Evolutionary conservation across 2,113 vertebrate species (phyloP).

Genomic region (Nothocercus nigrocapillus): DNA sequence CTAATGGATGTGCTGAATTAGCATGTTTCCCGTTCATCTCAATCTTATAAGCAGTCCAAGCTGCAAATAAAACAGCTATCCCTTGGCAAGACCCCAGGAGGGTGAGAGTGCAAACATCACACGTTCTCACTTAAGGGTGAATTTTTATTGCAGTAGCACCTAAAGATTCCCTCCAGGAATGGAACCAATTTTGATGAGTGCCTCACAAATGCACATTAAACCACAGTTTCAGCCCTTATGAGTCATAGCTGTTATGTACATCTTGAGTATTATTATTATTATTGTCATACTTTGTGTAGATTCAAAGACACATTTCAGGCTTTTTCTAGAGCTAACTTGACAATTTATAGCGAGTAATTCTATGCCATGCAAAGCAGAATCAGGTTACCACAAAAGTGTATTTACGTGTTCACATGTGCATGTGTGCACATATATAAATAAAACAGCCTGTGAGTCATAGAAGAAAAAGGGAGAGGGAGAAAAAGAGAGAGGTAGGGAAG

Average conservation of each 20-base stretch:
- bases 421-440: neutral
- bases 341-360: neutral
- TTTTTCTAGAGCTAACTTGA: neutral
- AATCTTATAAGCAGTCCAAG: neutral
- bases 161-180: neutral
- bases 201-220: neutral
- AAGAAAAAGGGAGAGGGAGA: neutral
- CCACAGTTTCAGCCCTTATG: neutral
- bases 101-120: neutral
- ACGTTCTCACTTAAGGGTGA: neutral
- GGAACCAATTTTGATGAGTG: neutral
- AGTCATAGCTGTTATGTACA: neutral
- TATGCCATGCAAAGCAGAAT: neutral
- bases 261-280: neutral
- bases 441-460: neutral
- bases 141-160: neutral
- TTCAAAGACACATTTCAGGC: neutral
- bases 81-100: neutral
- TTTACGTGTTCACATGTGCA: neutral
- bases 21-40: neutral
- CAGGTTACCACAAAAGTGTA: neutral
- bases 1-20: neutral
- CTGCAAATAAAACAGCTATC: neutral
- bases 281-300: neutral
- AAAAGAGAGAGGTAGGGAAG: no score